Evolutionary conservation across 1,140 invertebrate genomes (phyloP), one percentile per base, ranked within the genome.

Genomic region (Asbolus verrucosus): DNA sequence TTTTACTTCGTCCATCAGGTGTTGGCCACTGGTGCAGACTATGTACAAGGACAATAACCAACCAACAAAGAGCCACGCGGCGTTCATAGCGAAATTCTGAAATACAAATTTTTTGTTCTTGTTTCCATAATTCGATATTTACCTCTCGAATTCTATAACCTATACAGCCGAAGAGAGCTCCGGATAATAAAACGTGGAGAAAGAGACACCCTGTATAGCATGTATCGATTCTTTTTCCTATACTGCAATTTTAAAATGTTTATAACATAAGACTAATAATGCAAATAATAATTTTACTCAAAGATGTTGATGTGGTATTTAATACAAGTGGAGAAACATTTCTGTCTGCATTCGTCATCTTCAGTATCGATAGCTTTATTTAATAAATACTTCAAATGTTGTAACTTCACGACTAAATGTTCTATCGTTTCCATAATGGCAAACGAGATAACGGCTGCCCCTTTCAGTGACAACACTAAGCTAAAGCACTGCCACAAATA

Each of bases 221-320:
- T n/a, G 5, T 36, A 36, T 36, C 33, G 27, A 54, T 27, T 27
- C 19, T 27, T 54, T n/a, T 6, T 6, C 33, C 33, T 27, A 54
- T 9, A 27, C 46, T 54, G 27, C n/a, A 27, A 27, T n/a, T n/a
- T n/a, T 3, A 16, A 46, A 18, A 16, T n/a, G 9, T 5, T 11
- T 38, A n/a, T n/a, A n/a, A 38, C 15, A 9, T 19, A 46, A 18
- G 4, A 30, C 27, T 8, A 46, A 46, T 18, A 16, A 1, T 19
- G 1, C 14, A n/a, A 46, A 16, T 14, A 6, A 8, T 18, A 19
- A 8, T 8, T n/a, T 18, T 21, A 46, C 41, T 16, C 18, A 19
- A 46, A 46, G n/a, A 46, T 46, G 11, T 46, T 46, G 18, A 27
- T 69, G 67, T 69, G 67, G n/a, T 69, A 62, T 30, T 19, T 43